These are phyloP conservation scores for Ischnura elegans DNA, from an alignment of 2,888 invertebrate genomes.

Conservation along the genomic window DNA sequence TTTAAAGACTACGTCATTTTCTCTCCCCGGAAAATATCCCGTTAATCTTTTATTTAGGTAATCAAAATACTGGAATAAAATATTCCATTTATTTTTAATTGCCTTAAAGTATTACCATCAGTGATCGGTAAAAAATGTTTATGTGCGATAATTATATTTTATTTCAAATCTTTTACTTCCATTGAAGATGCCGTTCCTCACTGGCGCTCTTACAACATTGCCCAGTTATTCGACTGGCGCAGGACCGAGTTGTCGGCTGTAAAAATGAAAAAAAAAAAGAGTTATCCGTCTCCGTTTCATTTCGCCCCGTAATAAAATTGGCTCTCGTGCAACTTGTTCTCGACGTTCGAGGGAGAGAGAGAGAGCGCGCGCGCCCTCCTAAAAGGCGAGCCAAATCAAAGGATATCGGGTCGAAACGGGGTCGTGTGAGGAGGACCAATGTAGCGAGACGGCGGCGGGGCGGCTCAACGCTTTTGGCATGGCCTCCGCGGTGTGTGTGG, in stretches of 20 bases:
- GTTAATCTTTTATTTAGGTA: too few relatives aligned
- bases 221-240: not conserved
- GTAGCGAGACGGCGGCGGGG: not conserved
- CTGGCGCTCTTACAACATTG: not conserved
- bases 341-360: slow-evolving; percentile 20
- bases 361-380: too few relatives aligned
- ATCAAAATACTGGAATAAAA: too few relatives aligned
- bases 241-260: not conserved
- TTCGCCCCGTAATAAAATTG: not conserved
- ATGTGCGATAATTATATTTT: too few relatives aligned
- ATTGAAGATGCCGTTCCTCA: not conserved
- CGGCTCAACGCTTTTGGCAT: not conserved
- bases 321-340: not conserved
- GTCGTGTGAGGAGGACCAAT: slow-evolving; percentile 21
- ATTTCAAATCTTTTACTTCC: not conserved
- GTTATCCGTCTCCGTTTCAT: not conserved
- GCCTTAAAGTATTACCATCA: too few relatives aligned
- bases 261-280: not conserved
- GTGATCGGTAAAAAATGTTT: too few relatives aligned
- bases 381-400: slow-evolving; percentile 3
- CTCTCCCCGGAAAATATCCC: too few relatives aligned
- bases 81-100: too few relatives aligned
- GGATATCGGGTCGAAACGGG: slow-evolving; percentile 12
- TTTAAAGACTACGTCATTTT: too few relatives aligned
- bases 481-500: not conserved